Evolutionary conservation across 1,140 invertebrate genomes (phyloP), one percentile per base, ranked within the genome.

Genomic region (Pararge aegeria): DNA sequence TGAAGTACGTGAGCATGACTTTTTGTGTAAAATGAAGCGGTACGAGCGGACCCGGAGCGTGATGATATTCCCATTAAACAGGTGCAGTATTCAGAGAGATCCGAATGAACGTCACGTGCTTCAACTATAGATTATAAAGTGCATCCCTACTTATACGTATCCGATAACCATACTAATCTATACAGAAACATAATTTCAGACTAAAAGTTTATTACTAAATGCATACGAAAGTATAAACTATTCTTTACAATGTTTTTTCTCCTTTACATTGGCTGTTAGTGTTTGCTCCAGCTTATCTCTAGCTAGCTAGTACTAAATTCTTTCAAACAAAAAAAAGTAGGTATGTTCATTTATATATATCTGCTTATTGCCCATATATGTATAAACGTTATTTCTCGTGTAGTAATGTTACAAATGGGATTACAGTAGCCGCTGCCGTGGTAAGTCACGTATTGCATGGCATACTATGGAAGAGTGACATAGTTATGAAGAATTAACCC

Each of bases 1-100:
- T 83, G 76, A 73, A 67, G 65, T 78, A 83, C 85, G 85, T 88
- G 85, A 85, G 76, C 62, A 85, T 81, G 62, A 71, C 73, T 83
- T 87, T 87, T 84, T 72, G 57, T 76, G 72, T 74, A 70, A 66
- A 72, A 70, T 69, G 61, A 68, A 64, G 61, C 68, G 67, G 61
- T 67, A 73, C 64, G 69, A 75, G 67, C 66, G 70, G 68, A 66
- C 55, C 63, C 42, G 48, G 54, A 63, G 64, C 75, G 75, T 78
- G 79, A 82, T 85, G 63, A 84, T 81, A 82, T 81, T 82, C 71
- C 66, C 55, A 67, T 67, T 67, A 75, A 78, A 80, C 79, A 85
- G 81, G 80, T 87, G 78, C 75, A 73, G 61, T 75, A 73, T 79
- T 76, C 62, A 59, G 49, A 78, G 68, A 59, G 51, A 67, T 64